These are phyloP conservation scores for Oxyura jamaicensis DNA, from an alignment of 2,113 vertebrate species.

Conservation along the genomic window DNA sequence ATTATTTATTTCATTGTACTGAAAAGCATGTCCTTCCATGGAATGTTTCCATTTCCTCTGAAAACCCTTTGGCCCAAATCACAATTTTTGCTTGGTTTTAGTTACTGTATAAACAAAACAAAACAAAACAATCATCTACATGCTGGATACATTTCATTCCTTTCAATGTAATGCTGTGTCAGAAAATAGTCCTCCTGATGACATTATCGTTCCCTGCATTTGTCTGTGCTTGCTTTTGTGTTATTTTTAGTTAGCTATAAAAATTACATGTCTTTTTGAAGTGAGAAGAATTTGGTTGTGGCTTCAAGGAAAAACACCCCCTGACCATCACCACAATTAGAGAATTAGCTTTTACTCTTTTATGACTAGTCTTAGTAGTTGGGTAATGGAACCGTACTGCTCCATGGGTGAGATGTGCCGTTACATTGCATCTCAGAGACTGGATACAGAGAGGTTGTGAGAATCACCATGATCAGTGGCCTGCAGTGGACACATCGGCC, in stretches of 20 bases:
- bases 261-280: neutral
- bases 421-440: neutral
- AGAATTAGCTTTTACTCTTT: neutral
- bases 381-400: neutral
- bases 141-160: neutral
- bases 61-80: neutral
- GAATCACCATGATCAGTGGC: neutral
- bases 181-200: neutral
- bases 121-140: neutral
- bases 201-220: neutral
- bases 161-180: neutral
- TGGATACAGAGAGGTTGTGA: neutral
- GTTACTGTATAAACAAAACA: neutral
- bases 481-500: fast-evolving
- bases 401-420: neutral
- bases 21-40: neutral
- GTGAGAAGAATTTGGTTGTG: neutral
- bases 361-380: neutral
- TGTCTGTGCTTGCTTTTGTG: neutral
- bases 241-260: neutral
- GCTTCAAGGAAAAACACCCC: neutral
- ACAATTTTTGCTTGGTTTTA: neutral
- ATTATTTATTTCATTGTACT: neutral
- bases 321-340: neutral
- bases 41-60: neutral